Percentiles rank a stretch among this genome's conserved stretches.
These are phyloP conservation scores for Solea senegalensis DNA, from an alignment of 2,113 vertebrate species.

Conservation along the genomic window DNA sequence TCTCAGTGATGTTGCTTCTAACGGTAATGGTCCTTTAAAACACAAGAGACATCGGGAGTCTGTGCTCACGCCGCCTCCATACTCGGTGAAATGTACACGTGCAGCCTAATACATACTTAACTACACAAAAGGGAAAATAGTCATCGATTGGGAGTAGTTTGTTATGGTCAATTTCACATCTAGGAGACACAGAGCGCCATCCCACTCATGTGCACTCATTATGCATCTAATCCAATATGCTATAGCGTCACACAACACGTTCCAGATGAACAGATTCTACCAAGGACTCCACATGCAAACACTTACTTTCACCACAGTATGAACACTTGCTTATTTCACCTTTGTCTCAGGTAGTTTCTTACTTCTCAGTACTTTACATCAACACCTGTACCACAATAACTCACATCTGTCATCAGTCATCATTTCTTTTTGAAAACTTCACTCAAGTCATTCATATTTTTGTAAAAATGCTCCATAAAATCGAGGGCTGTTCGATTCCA, in stretches of 20 bases:
- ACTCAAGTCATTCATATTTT: no score
- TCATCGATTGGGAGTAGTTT: not conserved
- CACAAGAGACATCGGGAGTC: not conserved
- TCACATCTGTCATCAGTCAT: not conserved
- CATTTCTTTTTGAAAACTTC: no score
- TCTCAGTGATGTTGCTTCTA: slow-evolving; percentile 1
- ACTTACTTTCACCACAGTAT: not conserved
- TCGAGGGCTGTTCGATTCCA: no score
- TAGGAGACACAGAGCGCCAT: not conserved
- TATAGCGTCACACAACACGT: not conserved
- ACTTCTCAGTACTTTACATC: no score
- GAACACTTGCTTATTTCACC: not conserved
- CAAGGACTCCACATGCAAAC: not conserved
- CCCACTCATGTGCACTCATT: not conserved
- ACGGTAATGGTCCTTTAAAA: not conserved
- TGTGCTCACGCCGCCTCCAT: not conserved
- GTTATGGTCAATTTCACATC: slow-evolving; percentile 13
- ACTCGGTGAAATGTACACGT: slow-evolving; percentile 3
- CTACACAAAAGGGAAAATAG: slow-evolving; percentile 1
- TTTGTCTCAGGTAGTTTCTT: not conserved
- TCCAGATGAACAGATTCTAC: not conserved
- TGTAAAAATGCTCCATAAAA: no score
- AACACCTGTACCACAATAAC: not conserved
- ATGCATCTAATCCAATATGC: not conserved
- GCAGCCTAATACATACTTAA: not conserved